Conservation (phyloP, 2,797 vertebrate genomes). For the Kryptolebias ocellatus region DNA sequence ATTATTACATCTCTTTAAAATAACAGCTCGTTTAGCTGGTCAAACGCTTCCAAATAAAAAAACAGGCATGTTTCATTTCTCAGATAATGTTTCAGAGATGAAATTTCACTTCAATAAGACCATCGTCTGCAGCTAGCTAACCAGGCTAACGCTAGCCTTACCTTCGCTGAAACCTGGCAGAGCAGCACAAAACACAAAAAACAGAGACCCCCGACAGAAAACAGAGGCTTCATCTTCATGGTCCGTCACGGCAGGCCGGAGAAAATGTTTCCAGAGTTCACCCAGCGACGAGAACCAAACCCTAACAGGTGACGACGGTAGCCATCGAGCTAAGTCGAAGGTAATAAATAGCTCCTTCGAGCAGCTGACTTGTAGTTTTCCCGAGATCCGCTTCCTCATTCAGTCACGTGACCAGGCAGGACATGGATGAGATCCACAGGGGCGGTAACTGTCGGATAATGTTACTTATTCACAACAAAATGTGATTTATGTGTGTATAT, state of each 20-base stretch:
- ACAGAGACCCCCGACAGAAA: constrained; percentile 35
- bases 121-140: constrained; percentile 16
- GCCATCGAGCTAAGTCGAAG: constrained; percentile 38
- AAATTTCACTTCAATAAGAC: neutral
- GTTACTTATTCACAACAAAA: too few relatives aligned
- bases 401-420: neutral
- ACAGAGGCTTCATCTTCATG: constrained; percentile 62
- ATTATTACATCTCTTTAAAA: too few relatives aligned
- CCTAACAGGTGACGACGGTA: constrained; percentile 14
- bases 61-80: too few relatives aligned
- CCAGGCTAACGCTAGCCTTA: constrained; percentile 61
- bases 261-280: neutral
- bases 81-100: too few relatives aligned
- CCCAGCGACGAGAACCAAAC: neutral
- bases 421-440: too few relatives aligned
- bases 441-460: constrained; percentile 3
- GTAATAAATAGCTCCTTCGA: constrained; percentile 46
- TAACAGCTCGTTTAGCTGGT: too few relatives aligned
- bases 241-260: neutral
- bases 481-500: too few relatives aligned
- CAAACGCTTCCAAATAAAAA: too few relatives aligned
- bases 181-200: constrained; percentile 67
- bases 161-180: constrained; percentile 75
- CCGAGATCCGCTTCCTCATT: constrained; percentile 24
- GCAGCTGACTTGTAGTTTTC: constrained; percentile 70